A percentile compares a stretch with the other conserved stretches of the same genome.
Conservation (phyloP, 2,888 invertebrate genomes). For the Drosophila maculinotata region DNA sequence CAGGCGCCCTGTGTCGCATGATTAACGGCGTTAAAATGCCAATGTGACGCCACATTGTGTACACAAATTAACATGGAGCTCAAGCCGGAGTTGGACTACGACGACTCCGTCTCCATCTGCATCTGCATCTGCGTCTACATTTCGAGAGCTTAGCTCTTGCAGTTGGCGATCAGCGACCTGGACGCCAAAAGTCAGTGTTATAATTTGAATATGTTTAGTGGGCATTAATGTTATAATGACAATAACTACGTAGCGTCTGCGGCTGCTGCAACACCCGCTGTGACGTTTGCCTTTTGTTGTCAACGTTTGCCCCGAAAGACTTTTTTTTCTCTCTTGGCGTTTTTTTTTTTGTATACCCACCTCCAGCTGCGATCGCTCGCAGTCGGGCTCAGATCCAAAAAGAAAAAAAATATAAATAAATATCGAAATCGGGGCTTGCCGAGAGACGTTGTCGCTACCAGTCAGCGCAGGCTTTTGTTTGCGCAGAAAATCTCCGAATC, state of each 20-base stretch:
- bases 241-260: constrained; percentile 77
- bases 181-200: constrained; percentile 61
- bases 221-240: constrained; percentile 83
- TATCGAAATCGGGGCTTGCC: constrained; percentile 76
- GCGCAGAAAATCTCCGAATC: constrained; percentile 27
- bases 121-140: not conserved
- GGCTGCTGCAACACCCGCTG: constrained; percentile 74
- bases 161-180: constrained; percentile 32
- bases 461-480: constrained; percentile 76
- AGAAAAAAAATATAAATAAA: constrained; percentile 66
- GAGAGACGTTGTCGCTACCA: constrained; percentile 77
- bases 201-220: constrained; percentile 83
- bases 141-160: not conserved
- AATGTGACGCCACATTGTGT: constrained; percentile 84
- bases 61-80: constrained; percentile 75
- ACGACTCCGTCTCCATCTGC: constrained; percentile 8
- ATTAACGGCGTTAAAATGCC: constrained; percentile 84
- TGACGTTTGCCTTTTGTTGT: constrained; percentile 79
- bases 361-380: constrained; percentile 41
- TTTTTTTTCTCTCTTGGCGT: no score
- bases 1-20: constrained; percentile 82
- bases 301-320: constrained; percentile 60
- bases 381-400: not conserved
- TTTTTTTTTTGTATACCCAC: no score
- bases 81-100: constrained; percentile 16